Conservation (phyloP, 2,888 invertebrate genomes). For the Epistrophella euchroma region DNA sequence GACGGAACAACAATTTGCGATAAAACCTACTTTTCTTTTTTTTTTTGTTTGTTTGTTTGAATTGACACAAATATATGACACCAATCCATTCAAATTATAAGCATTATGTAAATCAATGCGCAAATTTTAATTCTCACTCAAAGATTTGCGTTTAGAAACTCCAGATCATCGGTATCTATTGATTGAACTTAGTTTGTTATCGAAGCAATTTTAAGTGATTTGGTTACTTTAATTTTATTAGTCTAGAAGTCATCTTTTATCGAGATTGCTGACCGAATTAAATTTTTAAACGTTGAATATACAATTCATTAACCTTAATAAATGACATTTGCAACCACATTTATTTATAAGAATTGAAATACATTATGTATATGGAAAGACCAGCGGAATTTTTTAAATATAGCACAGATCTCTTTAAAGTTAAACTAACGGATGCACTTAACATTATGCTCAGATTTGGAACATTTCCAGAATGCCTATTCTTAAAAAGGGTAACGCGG, state of each 20-base stretch:
- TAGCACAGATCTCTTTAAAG: too few relatives aligned
- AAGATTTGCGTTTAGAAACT: background rate
- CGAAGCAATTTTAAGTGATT: background rate
- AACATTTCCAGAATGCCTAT: too few relatives aligned
- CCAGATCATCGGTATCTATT: background rate
- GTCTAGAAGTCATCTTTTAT: background rate
- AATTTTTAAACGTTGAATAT: too few relatives aligned
- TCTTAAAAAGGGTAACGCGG: too few relatives aligned
- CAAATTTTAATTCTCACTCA: background rate
- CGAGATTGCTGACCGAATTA: background rate
- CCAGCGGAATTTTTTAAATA: too few relatives aligned
- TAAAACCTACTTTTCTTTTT: background rate
- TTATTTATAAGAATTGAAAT: too few relatives aligned
- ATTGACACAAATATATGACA: constrained; percentile 19
- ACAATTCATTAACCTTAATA: too few relatives aligned
- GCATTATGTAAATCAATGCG: constrained; percentile 12
- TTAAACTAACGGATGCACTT: too few relatives aligned
- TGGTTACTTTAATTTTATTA: background rate
- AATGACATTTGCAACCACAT: too few relatives aligned
- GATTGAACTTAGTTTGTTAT: background rate
- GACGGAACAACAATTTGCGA: background rate
- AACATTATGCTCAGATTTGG: too few relatives aligned
- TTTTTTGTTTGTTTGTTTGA: background rate
- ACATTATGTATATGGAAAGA: too few relatives aligned
- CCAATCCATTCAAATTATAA: constrained; percentile 17